Evolutionary conservation across 2,113 vertebrate species (phyloP).

Genomic region (Pteropus alecto): DNA sequence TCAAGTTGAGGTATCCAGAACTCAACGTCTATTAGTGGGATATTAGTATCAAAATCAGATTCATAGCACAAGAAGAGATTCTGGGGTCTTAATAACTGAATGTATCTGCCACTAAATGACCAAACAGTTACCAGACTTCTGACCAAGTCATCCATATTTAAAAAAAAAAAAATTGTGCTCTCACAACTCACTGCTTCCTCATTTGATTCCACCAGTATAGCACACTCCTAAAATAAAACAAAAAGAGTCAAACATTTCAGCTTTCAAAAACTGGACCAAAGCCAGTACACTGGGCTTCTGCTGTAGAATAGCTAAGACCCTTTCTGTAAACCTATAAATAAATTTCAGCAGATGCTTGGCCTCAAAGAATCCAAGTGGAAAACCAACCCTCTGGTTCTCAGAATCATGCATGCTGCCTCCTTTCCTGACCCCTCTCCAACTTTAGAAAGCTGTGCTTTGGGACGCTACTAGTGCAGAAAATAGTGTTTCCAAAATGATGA

Average conservation of each 20-base stretch:
- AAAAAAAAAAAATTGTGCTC: constrained; percentile 23
- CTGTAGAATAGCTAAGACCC: constrained; percentile 71
- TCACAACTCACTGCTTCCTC: constrained; percentile 49
- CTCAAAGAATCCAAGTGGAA: constrained; percentile 58
- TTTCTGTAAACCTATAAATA: constrained; percentile 75
- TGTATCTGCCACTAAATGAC: neutral
- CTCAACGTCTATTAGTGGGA: neutral
- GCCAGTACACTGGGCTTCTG: constrained; percentile 71
- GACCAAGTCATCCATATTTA: neutral
- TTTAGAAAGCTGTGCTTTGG: constrained; percentile 30
- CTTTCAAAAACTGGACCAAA: constrained; percentile 67
- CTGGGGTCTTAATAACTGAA: neutral
- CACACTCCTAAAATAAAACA: constrained; percentile 68
- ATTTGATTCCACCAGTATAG: constrained; percentile 56
- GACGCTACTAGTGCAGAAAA: constrained; percentile 17
- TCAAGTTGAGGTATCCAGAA: neutral
- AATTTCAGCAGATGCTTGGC: constrained; percentile 65
- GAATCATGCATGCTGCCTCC: neutral
- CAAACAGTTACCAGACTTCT: neutral
- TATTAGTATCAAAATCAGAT: constrained; percentile 1
- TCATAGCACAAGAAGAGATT: neutral
- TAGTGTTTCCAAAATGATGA: constrained; percentile 28
- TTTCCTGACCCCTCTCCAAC: neutral
- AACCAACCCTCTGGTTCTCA: constrained; percentile 10
- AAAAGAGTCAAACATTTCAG: constrained; percentile 70